Base-by-base conservation (phyloP, 2,888 invertebrate genomes). In the Andrena chrysosceles region DNA sequence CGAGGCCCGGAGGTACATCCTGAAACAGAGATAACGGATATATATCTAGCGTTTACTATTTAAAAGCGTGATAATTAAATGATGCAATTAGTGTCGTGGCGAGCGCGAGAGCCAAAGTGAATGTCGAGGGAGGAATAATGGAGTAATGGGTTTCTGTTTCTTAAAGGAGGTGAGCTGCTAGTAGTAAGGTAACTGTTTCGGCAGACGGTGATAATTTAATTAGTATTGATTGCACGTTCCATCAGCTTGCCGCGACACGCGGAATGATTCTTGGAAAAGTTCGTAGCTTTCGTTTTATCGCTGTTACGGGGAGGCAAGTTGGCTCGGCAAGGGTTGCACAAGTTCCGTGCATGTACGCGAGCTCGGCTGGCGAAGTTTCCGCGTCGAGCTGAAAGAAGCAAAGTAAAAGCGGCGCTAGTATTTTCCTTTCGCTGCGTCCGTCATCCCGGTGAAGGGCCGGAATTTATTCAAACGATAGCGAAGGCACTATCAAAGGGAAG, bases 161-260 rank as follows among this genome's bases (percentile, higher is more conserved):
- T 42, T 42, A 42, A 42, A 42, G 7, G 29, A 1, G 29, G 10
- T 23, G 35, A 8, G 5, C 5, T 4, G 33, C 20, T 29, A 62
- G 67, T 35, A 63, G 33, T 69, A 52, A 1, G 54, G 6, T 20
- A 54, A 54, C 31, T 73, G 66, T 67, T 66, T 70, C 35, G 49
- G 26, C 10, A 74, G 76, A 60, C 42, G 13, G 67, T 54, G 77
- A 73, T 86, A 84, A 82, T 68, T 82, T 81, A 73, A 87, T 88
- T 80, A 64, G 63, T 71, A 88, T 88, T 13, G 84, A 86, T 84
- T 80, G 59, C 52, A 62, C 20, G 54, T 23, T 26, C 16, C 64
- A 33, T 20, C n/a, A 33, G 49, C 29, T 10, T 10, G 31, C 20
- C 16, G 2, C 16, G 23, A 26, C 29, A 10, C 42, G 8, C 26